Evolutionary conservation across 2,888 invertebrate species (phyloP).

Genomic region (Piscicola geometra): DNA sequence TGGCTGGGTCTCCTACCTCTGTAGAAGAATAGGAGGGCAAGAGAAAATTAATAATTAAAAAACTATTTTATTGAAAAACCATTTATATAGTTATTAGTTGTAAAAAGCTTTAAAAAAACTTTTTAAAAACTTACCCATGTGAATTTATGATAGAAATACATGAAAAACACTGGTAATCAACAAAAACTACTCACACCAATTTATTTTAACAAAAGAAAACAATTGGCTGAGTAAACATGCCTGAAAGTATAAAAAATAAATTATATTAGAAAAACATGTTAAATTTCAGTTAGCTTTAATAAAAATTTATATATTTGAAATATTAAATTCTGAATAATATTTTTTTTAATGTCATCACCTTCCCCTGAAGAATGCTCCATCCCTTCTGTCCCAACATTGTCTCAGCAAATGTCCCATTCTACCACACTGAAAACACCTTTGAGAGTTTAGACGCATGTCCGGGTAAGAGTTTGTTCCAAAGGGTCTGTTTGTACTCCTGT

Average conservation of each 20-base stretch:
- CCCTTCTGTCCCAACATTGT: not conserved
- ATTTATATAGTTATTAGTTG: not conserved
- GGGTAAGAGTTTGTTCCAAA: too few relatives aligned
- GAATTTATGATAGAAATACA: not conserved
- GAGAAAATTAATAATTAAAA: too few relatives aligned
- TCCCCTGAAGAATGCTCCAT: slow-evolving; percentile 8
- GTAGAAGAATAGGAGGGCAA: not conserved
- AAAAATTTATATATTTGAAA: too few relatives aligned
- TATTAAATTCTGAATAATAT: too few relatives aligned
- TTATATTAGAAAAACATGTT: too few relatives aligned
- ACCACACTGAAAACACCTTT: slow-evolving; percentile 8
- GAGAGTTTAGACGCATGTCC: not conserved
- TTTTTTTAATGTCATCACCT: too few relatives aligned
- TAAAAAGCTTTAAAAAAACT: not conserved
- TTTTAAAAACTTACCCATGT: not conserved
- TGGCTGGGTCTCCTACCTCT: not conserved
- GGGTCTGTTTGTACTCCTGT: too few relatives aligned
- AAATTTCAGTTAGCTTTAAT: too few relatives aligned
- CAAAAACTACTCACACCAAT: too few relatives aligned
- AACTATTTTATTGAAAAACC: not conserved
- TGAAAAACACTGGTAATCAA: not conserved
- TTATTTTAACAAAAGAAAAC: too few relatives aligned
- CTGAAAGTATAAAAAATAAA: too few relatives aligned
- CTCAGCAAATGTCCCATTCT: not conserved
- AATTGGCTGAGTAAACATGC: too few relatives aligned